phyloP scores from a whole-genome alignment of 2,113 vertebrate species.

The Australoheros scitulus region DNA sequence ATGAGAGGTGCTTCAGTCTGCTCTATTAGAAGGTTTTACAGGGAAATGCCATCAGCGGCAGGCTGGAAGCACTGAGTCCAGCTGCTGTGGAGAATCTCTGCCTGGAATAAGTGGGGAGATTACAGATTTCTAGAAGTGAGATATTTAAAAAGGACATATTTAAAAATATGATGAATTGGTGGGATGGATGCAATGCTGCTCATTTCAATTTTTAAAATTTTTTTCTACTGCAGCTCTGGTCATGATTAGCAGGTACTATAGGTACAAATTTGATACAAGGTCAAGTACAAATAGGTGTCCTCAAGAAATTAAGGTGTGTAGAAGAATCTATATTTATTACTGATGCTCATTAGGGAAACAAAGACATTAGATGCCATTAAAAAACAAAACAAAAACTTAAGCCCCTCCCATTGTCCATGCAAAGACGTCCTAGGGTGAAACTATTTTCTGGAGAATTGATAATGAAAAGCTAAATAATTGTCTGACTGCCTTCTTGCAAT shows the following conservation, averaged over 20 bases:
- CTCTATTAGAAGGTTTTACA: background rate
- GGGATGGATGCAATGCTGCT: background rate
- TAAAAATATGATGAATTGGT: background rate
- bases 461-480: no score
- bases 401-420: no score
- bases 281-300: no score
- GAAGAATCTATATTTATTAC: background rate
- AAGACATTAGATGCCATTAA: no score
- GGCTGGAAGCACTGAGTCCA: no score
- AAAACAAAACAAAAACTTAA: no score
- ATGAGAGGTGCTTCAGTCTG: no score
- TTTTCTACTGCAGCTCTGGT: background rate
- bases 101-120: constrained; percentile 12
- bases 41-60: constrained; percentile 16
- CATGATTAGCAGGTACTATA: no score
- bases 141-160: background rate
- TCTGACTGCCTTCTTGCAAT: no score
- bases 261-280: background rate
- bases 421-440: no score
- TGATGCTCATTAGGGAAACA: no score
- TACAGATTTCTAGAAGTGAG: background rate
- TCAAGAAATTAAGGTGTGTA: no score
- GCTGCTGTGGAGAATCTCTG: background rate
- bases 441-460: background rate
- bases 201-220: background rate